Evolutionary conservation across 1,140 invertebrate genomes (phyloP).

Genomic region (Babylonia areolata): DNA sequence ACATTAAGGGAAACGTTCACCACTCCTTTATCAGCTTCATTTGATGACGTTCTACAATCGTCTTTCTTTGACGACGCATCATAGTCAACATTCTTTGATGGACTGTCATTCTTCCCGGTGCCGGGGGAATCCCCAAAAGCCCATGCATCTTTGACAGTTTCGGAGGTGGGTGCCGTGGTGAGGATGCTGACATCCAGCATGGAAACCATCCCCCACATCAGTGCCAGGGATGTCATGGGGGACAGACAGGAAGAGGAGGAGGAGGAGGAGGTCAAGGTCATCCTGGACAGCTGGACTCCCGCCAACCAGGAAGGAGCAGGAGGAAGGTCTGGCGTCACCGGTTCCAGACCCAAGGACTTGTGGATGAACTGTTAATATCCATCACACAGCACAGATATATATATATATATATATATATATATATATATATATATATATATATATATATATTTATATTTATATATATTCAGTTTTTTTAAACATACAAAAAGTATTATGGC

Average conservation of each 20-base stretch:
- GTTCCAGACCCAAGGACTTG: not conserved
- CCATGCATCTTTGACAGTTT: constrained; percentile 21
- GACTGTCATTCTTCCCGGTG: not conserved
- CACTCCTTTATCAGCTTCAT: not conserved
- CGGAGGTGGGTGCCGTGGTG: not conserved
- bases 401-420: too few relatives aligned
- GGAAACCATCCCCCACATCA: constrained; percentile 56
- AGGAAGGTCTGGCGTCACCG: not conserved
- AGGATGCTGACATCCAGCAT: constrained; percentile 51
- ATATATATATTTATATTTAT: too few relatives aligned
- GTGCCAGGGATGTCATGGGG: constrained; percentile 46
- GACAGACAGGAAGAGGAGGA: too few relatives aligned
- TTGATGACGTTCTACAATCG: too few relatives aligned
- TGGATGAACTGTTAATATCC: too few relatives aligned
- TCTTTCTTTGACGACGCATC: not conserved
- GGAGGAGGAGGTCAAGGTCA: too few relatives aligned
- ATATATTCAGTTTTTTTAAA: too few relatives aligned
- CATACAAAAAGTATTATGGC: too few relatives aligned
- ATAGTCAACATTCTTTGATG: too few relatives aligned
- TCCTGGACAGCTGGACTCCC: not conserved
- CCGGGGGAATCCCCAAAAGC: constrained; percentile 38
- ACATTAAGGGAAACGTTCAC: not conserved
- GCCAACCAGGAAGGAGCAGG: constrained; percentile 35
- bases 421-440: too few relatives aligned
- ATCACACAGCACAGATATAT: too few relatives aligned